phyloP scores from a whole-genome alignment of 92 coral and sea anemone genomes.

The Bergia sp. region DNA sequence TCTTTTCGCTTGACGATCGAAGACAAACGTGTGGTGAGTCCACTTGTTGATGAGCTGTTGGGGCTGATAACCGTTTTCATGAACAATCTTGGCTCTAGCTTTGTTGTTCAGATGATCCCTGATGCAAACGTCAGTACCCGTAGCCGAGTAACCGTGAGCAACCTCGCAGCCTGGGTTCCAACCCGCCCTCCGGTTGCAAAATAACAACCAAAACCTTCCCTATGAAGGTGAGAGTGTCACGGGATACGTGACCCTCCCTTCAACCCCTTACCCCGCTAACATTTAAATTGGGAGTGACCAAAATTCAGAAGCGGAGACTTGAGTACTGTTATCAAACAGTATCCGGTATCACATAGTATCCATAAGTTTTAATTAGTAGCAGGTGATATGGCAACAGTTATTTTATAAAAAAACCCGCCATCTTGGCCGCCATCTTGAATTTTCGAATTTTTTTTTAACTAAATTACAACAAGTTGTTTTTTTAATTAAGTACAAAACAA shows the following conservation, averaged over 20 bases:
- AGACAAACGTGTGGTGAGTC: slow-evolving; percentile 64
- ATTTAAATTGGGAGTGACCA: slow-evolving; percentile 55
- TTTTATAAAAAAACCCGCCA: no score
- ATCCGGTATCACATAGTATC: slow-evolving; percentile 28
- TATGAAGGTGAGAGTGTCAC: slow-evolving; percentile 64
- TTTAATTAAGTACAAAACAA: no score
- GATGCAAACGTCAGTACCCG: slow-evolving; percentile 58
- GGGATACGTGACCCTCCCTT: slow-evolving; percentile 58
- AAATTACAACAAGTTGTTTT: no score
- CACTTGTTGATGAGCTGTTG: slow-evolving; percentile 55
- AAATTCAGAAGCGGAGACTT: slow-evolving; percentile 50
- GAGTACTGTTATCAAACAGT: slow-evolving; percentile 41
- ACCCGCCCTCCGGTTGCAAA: slow-evolving; percentile 8
- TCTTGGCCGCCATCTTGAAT: no score
- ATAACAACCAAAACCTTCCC: slow-evolving; percentile 65
- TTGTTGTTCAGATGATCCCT: slow-evolving; percentile 63
- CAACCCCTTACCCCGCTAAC: slow-evolving; percentile 21
- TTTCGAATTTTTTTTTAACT: no score
- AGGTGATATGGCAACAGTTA: no score
- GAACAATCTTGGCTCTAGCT: slow-evolving; percentile 26
- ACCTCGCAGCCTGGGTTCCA: no score
- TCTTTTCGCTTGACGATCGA: slow-evolving; percentile 59
- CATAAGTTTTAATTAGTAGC: no score
- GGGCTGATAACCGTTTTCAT: slow-evolving; percentile 26
- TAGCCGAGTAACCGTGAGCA: slow-evolving; percentile 60